Evolutionary conservation across 2,888 invertebrate genomes (phyloP).

Genomic region (Lasioglossum pauxillum): DNA sequence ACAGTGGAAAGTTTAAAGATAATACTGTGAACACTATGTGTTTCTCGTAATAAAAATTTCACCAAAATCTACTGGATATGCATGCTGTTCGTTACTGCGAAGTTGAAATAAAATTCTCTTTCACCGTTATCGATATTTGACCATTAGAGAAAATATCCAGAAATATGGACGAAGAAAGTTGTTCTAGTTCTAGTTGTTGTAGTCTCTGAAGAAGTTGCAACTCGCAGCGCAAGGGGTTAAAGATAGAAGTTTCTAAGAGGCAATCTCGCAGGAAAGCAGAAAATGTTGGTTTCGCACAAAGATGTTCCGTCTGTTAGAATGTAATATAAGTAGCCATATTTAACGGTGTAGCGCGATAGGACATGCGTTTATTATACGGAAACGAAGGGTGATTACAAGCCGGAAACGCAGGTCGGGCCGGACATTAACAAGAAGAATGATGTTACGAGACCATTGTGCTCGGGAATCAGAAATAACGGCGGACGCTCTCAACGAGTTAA

Average conservation of each 20-base stretch:
- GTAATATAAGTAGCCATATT: neutral
- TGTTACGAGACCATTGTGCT: neutral
- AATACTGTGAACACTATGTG: neutral
- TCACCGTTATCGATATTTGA: neutral
- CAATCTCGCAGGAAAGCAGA: neutral
- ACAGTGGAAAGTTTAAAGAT: neutral
- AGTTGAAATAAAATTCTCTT: neutral
- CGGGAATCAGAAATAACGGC: conserved; percentile 4
- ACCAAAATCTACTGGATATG: no score
- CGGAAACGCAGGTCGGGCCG: neutral
- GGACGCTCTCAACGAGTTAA: neutral
- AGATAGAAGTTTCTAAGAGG: neutral
- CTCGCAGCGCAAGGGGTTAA: neutral
- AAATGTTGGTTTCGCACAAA: neutral
- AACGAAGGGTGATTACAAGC: neutral
- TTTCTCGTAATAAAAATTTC: no score
- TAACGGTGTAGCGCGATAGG: neutral
- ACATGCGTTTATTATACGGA: neutral
- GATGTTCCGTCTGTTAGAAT: neutral
- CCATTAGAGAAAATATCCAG: neutral
- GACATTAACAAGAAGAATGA: conserved; percentile 11
- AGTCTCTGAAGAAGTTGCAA: no score
- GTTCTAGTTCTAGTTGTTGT: no score
- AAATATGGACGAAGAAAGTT: no score
- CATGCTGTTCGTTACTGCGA: no score